Base-by-base conservation (phyloP, 2,888 invertebrate species). In the Sacculina carcini region DNA sequence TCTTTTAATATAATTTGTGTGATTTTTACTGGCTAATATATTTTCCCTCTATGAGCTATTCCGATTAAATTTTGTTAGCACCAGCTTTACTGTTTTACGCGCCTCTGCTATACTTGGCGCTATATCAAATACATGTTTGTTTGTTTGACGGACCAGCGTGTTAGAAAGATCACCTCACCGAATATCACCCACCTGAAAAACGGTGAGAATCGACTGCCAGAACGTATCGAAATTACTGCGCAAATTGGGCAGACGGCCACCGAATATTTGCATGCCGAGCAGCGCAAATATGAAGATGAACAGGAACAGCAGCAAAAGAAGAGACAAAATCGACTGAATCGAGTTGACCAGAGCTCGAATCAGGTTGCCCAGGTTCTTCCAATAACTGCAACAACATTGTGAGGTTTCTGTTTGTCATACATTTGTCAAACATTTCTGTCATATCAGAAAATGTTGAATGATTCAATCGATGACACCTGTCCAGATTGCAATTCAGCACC, bases 251-350 rank as follows among this genome's bases (percentile, higher is more conserved):
- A 99, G 98, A 69, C 79, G 86, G 49, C 98, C 98, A 36, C 98
- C 98, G 69, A 99, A 99, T 44, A 99, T 85, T 72, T 98, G 98
- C 96, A 99, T 99, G 55, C 98, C 98, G 56, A 99, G 75, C 54
- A 99, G 73, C 32, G 98, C 94, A 69, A 98, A 99, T 69, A 99
- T 99, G 67, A 99, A 92, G 70, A 99, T 98, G 72, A 99, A 99
- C 57, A 99, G 77, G 70, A 98, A 99, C 62, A 99, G 76, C 59
- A 99, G 76, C 57, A 99, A 75, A 69, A 98, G 71, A 54, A 98
- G 75, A 42, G 96, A 96, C 55, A 94, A 94, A 66, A 98, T 98
- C 53, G 98, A 96, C 68, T 96, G 89, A 71, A 98, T 92, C 53
- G 94, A 96, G 73, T 98, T 98, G 61, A 99, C 76, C 59, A 99